Percentiles rank a stretch among this genome's conserved stretches.
These are phyloP conservation scores for Mixornis gularis DNA, from an alignment of 2,113 vertebrate genomes.

Conservation along the genomic window DNA sequence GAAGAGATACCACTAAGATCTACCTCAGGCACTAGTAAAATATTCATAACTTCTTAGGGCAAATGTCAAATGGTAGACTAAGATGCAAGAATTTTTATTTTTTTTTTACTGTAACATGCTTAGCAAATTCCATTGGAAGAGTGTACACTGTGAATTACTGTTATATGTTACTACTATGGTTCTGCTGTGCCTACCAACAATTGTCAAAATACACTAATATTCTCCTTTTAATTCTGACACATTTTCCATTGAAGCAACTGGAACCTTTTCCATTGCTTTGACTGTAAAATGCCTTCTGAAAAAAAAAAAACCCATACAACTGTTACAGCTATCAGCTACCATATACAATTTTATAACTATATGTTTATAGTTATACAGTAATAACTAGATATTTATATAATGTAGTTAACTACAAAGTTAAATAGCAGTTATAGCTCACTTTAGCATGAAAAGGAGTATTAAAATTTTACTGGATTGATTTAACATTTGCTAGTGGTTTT, in stretches of 20 bases:
- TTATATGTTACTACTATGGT: neutral
- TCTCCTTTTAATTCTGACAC: neutral
- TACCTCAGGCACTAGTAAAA: neutral
- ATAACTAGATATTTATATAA: neutral
- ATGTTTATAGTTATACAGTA: neutral
- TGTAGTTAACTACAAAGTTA: neutral
- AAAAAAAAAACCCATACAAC: neutral
- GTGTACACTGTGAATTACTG: neutral
- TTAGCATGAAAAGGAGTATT: conserved; percentile 1
- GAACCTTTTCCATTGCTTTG: neutral
- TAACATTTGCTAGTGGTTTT: neutral
- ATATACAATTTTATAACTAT: neutral
- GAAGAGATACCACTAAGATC: neutral
- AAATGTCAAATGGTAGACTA: neutral
- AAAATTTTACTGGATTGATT: conserved; percentile 7
- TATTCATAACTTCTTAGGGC: neutral
- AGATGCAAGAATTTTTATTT: neutral
- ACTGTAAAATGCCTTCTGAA: neutral
- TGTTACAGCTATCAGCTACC: neutral
- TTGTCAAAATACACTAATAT: neutral
- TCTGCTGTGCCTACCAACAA: neutral
- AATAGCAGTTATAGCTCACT: conserved; percentile 17
- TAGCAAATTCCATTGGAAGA: neutral
- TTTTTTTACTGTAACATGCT: neutral
- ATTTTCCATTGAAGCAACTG: neutral